phyloP scores from a whole-genome alignment of 1,140 invertebrate genomes.

The Schlechtendalia chinensis region DNA sequence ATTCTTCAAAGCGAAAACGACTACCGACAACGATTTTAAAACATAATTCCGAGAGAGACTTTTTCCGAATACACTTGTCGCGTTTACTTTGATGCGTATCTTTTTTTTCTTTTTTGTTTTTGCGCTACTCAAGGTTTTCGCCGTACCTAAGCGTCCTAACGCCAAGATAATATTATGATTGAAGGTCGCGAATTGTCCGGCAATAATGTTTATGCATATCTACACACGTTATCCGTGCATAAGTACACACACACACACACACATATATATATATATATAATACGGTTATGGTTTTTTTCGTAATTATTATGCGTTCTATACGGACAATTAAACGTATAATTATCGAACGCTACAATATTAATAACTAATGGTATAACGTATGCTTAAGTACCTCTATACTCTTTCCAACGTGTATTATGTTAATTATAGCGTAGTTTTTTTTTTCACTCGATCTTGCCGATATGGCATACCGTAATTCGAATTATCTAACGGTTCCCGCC shows the following conservation, averaged over 20 bases:
- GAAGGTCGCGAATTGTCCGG: neutral
- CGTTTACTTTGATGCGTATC: constrained; percentile 22
- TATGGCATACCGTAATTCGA: no score
- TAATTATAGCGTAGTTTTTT: no score
- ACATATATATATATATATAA: neutral
- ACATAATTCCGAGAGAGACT: neutral
- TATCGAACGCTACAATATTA: neutral
- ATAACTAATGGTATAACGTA: constrained; percentile 8
- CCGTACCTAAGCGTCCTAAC: neutral
- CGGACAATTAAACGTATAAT: constrained; percentile 26
- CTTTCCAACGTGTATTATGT: neutral
- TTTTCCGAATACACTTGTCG: neutral
- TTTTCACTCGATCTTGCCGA: no score
- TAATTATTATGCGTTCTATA: constrained; percentile 10
- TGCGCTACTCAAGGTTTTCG: neutral
- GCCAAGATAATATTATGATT: neutral
- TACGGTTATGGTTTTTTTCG: neutral
- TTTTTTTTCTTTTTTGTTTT: no score
- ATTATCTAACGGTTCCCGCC: no score
- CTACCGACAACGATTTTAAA: neutral
- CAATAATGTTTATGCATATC: constrained; percentile 1
- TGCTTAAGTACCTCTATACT: neutral
- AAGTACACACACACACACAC: no score
- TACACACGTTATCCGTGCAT: no score
- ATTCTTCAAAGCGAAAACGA: neutral